Evolutionary conservation across 1,140 invertebrate species (phyloP), one percentile per base, ranked within the genome.

Genomic region (Gryllus bimaculatus): DNA sequence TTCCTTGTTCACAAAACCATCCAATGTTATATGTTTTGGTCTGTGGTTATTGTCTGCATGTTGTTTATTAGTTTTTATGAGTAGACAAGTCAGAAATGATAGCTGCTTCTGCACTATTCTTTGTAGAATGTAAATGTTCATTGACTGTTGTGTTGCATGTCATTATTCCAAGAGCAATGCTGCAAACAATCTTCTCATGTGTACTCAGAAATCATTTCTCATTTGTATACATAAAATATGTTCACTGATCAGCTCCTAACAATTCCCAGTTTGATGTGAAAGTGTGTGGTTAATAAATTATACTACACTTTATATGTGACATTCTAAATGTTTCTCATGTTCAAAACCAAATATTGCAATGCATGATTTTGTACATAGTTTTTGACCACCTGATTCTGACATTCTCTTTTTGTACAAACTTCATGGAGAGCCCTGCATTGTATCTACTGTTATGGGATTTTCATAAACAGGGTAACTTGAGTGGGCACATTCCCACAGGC

Each of bases 301-400:
- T 66, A 66, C 54, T 66, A 66, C 54, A 66, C 18, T 10, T 66
- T 66, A 66, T 66, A 66, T 66, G 54, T 66, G 10, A 18, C 54
- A 66, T 66, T 66, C 54, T 66, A 13, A 66, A 66, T 66, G 54
- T 66, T 66, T 66, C 54, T 66, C 54, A 13, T 18, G 18, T 66
- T 66, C 54, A 66, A 66, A 66, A 66, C 54, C 54, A 13, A 66
- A 66, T 1, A 66, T 66, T 66, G 10, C 18, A 13, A 18, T 66
- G 54, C 54, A 66, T 66, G 54, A 66, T 66, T 66, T 66, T 66
- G 54, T 66, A 66, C 54, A 66, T 66, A 66, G 18, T 66, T 66
- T 66, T 66, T 66, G 54, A 66, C 54, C 18, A 66, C 18, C 18
- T 66, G 54, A 66, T 66, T 66, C 2, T 66, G 54, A 66, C 54